Conservation (phyloP, 1,140 invertebrate species). For the Drosophila novamexicana region DNA sequence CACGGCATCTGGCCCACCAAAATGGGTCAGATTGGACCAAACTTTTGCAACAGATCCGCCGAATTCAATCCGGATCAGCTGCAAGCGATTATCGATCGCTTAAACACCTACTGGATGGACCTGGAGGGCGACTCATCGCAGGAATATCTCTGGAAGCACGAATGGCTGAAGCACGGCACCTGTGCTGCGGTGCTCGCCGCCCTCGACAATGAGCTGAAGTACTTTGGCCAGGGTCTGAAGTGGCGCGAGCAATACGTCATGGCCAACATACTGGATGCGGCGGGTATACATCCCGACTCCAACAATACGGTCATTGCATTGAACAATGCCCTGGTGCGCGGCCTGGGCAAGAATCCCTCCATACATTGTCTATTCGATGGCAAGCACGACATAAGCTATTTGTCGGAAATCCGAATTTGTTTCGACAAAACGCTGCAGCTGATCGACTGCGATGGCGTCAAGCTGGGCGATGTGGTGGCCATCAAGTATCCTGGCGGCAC, state of each 20-base stretch:
- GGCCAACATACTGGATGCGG: constrained; percentile 86
- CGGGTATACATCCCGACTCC: constrained; percentile 87
- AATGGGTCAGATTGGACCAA: constrained; percentile 87
- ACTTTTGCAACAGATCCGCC: constrained; percentile 88
- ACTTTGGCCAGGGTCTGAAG: constrained; percentile 89
- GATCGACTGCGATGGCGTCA: constrained; percentile 86
- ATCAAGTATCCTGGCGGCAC: constrained; percentile 75
- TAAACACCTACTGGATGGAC: constrained; percentile 90
- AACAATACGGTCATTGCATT: constrained; percentile 86
- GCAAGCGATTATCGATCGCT: constrained; percentile 86
- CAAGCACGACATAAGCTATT: constrained; percentile 86
- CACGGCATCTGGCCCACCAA: constrained; percentile 94
- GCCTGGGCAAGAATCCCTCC: constrained; percentile 86
- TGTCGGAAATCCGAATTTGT: constrained; percentile 89
- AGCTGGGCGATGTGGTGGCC: constrained; percentile 57
- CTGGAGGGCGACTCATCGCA: constrained; percentile 86
- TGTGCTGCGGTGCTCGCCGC: constrained; percentile 88
- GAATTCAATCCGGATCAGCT: constrained; percentile 88
- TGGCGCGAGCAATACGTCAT: constrained; percentile 88
- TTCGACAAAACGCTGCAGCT: constrained; percentile 87
- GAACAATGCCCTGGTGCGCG: constrained; percentile 86
- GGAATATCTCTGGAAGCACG: constrained; percentile 91
- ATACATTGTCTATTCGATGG: constrained; percentile 87
- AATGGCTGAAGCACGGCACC: constrained; percentile 94
- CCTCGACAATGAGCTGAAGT: constrained; percentile 89